phyloP scores from a whole-genome alignment of 2,888 invertebrate species.

The Boloria selene region DNA sequence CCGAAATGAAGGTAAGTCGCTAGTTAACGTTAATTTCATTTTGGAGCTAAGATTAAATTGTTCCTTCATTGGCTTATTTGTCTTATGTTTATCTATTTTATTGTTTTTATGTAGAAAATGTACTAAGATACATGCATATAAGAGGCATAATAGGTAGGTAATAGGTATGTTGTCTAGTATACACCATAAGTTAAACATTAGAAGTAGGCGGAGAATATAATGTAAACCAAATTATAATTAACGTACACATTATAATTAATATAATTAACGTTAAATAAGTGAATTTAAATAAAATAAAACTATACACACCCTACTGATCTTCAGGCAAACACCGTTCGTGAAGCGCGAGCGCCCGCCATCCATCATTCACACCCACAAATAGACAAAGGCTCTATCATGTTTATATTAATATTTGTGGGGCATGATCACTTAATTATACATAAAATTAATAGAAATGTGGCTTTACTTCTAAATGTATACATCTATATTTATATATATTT shows the following conservation, averaged over 20 bases:
- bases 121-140: background rate
- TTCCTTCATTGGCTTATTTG: no score
- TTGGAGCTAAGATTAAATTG: no score
- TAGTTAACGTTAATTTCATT: no score
- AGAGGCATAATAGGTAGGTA: no score
- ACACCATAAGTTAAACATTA: no score
- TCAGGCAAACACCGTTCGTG: constrained; percentile 17
- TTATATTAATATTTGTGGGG: constrained; percentile 27
- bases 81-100: no score
- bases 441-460: constrained; percentile 11
- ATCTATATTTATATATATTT: background rate
- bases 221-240: no score
- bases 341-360: constrained; percentile 40
- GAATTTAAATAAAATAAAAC: background rate
- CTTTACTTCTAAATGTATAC: background rate
- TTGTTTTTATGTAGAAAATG: no score
- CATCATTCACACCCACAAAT: constrained; percentile 44
- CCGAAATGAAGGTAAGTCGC: no score
- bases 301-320: constrained; percentile 18
- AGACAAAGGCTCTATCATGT: constrained; percentile 36
- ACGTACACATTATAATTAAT: no score
- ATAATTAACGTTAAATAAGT: background rate
- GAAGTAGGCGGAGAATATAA: background rate
- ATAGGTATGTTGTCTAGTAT: no score
- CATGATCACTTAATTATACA: constrained; percentile 28